A percentile compares a stretch with the other conserved stretches of the same genome.
Conservation (phyloP, 2,113 vertebrate species). For the Nanorana parkeri region DNA sequence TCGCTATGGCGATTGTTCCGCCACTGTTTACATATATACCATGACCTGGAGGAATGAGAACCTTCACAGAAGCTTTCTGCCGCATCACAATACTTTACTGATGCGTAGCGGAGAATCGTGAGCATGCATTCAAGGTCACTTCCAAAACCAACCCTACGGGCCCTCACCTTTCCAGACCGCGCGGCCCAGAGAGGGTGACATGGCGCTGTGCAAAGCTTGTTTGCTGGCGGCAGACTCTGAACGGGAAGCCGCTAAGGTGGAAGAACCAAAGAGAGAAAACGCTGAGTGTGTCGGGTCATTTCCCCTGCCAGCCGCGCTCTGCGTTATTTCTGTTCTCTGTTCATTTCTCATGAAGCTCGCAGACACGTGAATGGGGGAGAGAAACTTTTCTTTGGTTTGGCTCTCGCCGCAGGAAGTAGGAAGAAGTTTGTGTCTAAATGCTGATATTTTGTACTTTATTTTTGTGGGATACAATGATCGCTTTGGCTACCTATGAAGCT, state of each 20-base stretch:
- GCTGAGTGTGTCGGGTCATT: constrained; percentile 9
- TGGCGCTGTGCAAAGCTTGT: background rate
- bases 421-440: no score
- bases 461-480: no score
- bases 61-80: background rate
- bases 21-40: no score
- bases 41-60: no score
- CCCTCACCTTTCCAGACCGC: background rate
- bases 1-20: no score
- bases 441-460: no score
- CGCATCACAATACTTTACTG: constrained; percentile 17
- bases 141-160: constrained; percentile 14
- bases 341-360: constrained; percentile 30
- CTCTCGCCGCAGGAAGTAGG: no score
- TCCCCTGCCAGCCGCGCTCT: constrained; percentile 17
- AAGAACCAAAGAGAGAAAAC: constrained; percentile 40
- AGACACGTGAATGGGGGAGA: constrained; percentile 14
- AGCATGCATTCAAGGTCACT: constrained; percentile 32
- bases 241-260: constrained; percentile 1
- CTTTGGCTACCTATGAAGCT: no score
- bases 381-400: no score
- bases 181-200: constrained; percentile 9
- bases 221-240: constrained; percentile 8
- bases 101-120: constrained; percentile 16
- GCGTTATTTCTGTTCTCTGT: constrained; percentile 8